These are phyloP conservation scores for Avahi laniger DNA, from an alignment of 2,797 vertebrate genomes.

Conservation along the genomic window DNA sequence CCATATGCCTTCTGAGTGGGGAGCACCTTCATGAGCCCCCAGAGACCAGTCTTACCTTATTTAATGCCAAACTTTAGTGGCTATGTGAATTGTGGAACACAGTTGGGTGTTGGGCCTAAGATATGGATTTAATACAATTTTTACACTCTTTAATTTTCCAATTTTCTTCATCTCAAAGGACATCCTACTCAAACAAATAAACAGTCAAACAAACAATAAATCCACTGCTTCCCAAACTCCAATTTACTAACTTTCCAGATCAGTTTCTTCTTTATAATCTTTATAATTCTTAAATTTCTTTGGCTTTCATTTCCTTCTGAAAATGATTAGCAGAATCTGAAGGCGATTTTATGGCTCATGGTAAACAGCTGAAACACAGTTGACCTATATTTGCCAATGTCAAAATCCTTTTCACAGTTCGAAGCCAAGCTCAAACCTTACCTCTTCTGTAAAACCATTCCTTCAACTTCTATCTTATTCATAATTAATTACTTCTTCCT, in stretches of 20 bases:
- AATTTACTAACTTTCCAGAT: not conserved
- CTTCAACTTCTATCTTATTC: constrained; percentile 1
- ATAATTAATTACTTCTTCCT: not conserved
- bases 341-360: not conserved
- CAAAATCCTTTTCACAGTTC: constrained; percentile 35
- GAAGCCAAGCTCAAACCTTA: not conserved
- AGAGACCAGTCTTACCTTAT: not conserved
- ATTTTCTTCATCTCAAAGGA: not conserved
- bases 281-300: not conserved
- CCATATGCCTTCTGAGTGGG: not conserved
- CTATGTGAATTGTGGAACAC: not conserved
- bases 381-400: not conserved
- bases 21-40: not conserved
- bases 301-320: constrained; percentile 24
- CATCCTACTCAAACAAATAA: not conserved
- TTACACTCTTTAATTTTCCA: not conserved
- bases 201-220: not conserved
- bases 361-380: not conserved
- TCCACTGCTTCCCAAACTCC: not conserved
- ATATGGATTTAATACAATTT: not conserved
- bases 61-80: not conserved
- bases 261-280: not conserved
- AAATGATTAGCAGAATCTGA: not conserved
- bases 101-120: not conserved
- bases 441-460: constrained; percentile 1